Evolutionary conservation across 1,140 invertebrate genomes (phyloP).

Genomic region (Euglossa dilemma): DNA sequence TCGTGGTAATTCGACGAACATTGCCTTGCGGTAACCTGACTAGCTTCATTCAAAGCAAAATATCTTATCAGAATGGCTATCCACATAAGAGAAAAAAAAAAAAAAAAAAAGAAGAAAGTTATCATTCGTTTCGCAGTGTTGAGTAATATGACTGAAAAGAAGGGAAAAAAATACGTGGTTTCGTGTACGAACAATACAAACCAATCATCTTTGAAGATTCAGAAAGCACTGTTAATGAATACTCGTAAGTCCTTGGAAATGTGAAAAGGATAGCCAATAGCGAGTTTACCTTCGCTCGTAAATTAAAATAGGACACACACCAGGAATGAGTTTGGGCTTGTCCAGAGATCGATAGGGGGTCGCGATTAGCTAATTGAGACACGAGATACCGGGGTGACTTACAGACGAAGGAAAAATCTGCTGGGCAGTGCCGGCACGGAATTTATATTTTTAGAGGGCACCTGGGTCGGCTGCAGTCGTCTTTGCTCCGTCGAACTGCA

Average conservation of each 20-base stretch:
- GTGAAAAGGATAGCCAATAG: constrained; percentile 44
- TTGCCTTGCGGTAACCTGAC: constrained; percentile 26
- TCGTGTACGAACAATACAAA: constrained; percentile 26
- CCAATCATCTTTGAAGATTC: constrained; percentile 39
- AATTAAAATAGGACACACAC: constrained; percentile 58
- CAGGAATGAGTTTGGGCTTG: constrained; percentile 53
- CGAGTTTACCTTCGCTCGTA: constrained; percentile 43
- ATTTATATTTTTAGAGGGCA: constrained; percentile 80
- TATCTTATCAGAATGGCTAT: constrained; percentile 46
- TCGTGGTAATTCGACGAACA: constrained; percentile 31
- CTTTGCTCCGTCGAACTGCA: constrained; percentile 28
- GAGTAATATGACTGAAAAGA: constrained; percentile 28
- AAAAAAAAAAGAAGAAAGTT: not conserved
- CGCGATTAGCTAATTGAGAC: constrained; percentile 59
- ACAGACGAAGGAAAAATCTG: constrained; percentile 60
- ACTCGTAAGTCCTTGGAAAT: constrained; percentile 52
- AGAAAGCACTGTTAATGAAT: constrained; percentile 48
- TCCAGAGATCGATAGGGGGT: constrained; percentile 57
- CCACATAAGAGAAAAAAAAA: constrained; percentile 13
- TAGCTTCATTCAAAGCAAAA: constrained; percentile 40
- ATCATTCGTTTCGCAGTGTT: constrained; percentile 38
- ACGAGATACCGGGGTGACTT: constrained; percentile 62
- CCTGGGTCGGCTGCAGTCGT: constrained; percentile 55
- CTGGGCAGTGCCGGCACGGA: constrained; percentile 70
- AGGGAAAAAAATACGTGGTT: not conserved